Evolutionary conservation across 2,888 invertebrate genomes (phyloP), one percentile per base, ranked within the genome.

Genomic region (Polia nebulosa): DNA sequence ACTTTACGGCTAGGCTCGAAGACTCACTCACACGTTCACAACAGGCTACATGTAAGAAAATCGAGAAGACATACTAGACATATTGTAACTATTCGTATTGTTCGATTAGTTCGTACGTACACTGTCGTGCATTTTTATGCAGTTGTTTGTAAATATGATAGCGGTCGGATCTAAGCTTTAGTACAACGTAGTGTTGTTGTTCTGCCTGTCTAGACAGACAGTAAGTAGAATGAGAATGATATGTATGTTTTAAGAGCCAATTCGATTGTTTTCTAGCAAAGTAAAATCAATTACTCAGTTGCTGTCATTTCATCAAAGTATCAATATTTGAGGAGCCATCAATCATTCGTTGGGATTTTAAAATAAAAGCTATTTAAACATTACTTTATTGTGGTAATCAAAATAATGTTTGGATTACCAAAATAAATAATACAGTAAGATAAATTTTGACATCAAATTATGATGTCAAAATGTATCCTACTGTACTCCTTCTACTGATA

Each of bases 31-130:
- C 29, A 49, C 36, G 44, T n/a, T 22, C 8, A 29, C 45, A 41
- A 59, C n/a, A 29, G 20, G 15, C 47, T 49, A 8, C 39, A 39
- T 11, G 69, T 55, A 51, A 76, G 45, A 57, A 22, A 39, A 41
- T 56, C 22, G 25, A 57, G 57, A 25, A 22, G 32, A 20, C 34
- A 27, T 25, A n/a, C n/a, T n/a, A 47, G 44, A 61, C 1, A 64
- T 25, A 25, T 49, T 39, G 29, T 36, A 25, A 25, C 29, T 44
- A 52, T 27, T 39, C n/a, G n/a, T 36, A 47, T 53, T 73, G 27
- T 20, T 58, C 13, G 8, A 59, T 67, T 36, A 58, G 29, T 47
- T 65, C 39, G 36, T 44, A 39, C 45, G 44, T 44, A 39, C 25
- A 45, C 25, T 52, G 32, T 53, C 22, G 20, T 39, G 25, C 17